Evolutionary conservation across 2,113 vertebrate genomes (phyloP).

Genomic region (Hippocampus zosterae): DNA sequence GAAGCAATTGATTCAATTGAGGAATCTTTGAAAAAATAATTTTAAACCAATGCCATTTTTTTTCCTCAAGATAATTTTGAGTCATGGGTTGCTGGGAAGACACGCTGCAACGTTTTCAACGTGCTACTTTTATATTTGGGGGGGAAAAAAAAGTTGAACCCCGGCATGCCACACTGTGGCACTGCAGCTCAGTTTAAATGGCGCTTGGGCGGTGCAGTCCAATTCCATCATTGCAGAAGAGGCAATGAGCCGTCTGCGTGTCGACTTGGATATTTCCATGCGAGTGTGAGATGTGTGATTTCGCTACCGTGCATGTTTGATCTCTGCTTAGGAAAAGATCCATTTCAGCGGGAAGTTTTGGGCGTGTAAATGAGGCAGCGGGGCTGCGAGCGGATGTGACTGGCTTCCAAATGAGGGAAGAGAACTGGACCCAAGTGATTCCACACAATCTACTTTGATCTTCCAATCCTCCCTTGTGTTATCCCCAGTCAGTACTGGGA

Average conservation of each 20-base stretch:
- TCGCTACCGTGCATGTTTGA: constrained; percentile 1
- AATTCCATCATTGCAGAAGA: constrained; percentile 18
- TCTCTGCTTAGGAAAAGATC: constrained; percentile 21
- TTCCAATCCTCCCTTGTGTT: constrained; percentile 59
- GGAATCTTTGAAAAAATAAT: too few species aligned
- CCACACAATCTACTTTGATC: constrained; percentile 68
- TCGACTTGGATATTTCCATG: constrained; percentile 38
- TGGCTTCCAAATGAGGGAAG: constrained; percentile 64
- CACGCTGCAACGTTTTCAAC: too few species aligned
- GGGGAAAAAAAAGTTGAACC: background rate
- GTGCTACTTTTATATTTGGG: background rate
- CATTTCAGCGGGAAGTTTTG: constrained; percentile 52
- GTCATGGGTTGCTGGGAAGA: background rate
- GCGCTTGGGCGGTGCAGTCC: background rate
- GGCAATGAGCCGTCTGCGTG: constrained; percentile 7
- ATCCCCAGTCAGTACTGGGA: constrained; percentile 29
- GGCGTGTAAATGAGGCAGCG: constrained; percentile 35
- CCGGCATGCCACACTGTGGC: constrained; percentile 48
- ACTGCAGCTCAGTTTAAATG: constrained; percentile 25
- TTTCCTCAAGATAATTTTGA: too few species aligned
- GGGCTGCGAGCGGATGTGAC: constrained; percentile 49
- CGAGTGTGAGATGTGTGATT: constrained; percentile 24
- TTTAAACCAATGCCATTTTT: too few species aligned
- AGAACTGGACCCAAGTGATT: constrained; percentile 56
- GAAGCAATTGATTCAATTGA: too few species aligned